Percentiles rank a stretch among this genome's conserved stretches.
Evolutionary conservation across 2,797 vertebrate genomes (phyloP).

Genomic region (Hoplostethus mediterraneus): DNA sequence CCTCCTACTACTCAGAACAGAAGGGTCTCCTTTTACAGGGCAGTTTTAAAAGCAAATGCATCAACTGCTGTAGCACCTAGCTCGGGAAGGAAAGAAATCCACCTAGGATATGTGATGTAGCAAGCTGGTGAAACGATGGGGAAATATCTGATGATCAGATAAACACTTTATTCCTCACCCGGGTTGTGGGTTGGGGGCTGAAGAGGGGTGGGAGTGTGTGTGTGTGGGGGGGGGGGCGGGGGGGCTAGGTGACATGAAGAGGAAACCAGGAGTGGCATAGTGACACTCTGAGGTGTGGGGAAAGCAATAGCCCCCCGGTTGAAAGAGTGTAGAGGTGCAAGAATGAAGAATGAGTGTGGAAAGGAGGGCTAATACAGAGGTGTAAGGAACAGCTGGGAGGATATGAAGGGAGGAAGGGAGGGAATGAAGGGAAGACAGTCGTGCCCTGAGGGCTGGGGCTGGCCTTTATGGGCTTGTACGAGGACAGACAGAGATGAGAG

Average conservation of each 20-base stretch:
- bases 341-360: slow-evolving; percentile 30
- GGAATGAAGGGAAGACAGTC: slow-evolving; percentile 23
- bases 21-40: not conserved
- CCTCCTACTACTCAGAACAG: not conserved
- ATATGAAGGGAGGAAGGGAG: slow-evolving; percentile 33
- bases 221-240: not conserved
- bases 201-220: not conserved
- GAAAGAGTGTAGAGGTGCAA: slow-evolving; percentile 56
- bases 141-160: too few species aligned
- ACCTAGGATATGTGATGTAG: not conserved
- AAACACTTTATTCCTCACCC: too few species aligned
- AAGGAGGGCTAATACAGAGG: slow-evolving; percentile 38
- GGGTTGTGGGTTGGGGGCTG: not conserved
- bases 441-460: slow-evolving; percentile 18
- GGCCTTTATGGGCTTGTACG: not conserved
- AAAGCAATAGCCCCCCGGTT: slow-evolving; percentile 59
- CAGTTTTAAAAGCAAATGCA: not conserved
- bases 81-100: not conserved
- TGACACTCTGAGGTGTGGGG: slow-evolving; percentile 59
- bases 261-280: not conserved
- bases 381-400: slow-evolving; percentile 65
- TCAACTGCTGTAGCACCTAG: not conserved
- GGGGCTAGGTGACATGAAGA: not conserved
- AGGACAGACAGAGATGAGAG: not conserved
- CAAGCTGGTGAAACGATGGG: not conserved